These are phyloP conservation scores for Tiliacea aurago DNA, from an alignment of 2,888 invertebrate species.

Conservation along the genomic window DNA sequence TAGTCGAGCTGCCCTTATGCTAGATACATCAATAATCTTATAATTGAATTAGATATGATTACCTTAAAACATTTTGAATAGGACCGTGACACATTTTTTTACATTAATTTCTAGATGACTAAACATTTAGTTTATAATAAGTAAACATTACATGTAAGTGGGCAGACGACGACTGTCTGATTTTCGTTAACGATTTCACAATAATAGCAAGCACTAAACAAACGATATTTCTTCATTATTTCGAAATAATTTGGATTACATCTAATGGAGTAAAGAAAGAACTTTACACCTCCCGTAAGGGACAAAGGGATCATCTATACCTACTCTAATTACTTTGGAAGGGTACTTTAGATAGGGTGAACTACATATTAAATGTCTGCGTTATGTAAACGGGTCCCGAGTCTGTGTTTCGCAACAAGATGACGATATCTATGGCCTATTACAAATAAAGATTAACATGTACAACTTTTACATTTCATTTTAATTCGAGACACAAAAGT, in stretches of 20 bases:
- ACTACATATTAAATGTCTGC: conserved; percentile 60
- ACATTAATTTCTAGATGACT: conserved; percentile 40
- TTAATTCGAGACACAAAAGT: conserved; percentile 42
- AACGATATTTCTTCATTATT: conserved; percentile 44
- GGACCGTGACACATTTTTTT: conserved; percentile 11
- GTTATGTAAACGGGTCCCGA: conserved; percentile 40
- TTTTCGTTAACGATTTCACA: not conserved
- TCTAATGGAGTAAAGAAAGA: conserved; percentile 64
- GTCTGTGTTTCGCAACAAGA: conserved; percentile 57
- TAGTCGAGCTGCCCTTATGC: conserved; percentile 45
- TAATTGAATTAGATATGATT: conserved; percentile 57
- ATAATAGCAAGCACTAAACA: conserved; percentile 43
- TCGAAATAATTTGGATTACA: conserved; percentile 65
- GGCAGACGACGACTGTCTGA: conserved; percentile 22
- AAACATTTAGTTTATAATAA: conserved; percentile 38
- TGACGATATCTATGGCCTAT: conserved; percentile 19
- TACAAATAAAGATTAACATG: conserved; percentile 6
- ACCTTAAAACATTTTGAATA: conserved; percentile 35
- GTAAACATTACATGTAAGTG: conserved; percentile 42
- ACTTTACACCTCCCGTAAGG: conserved; percentile 47
- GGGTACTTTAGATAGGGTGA: conserved; percentile 62
- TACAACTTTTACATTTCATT: conserved; percentile 8
- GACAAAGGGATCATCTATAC: conserved; percentile 61
- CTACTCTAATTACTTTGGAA: conserved; percentile 68
- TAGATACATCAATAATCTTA: conserved; percentile 41